Evolutionary conservation across 2,113 vertebrate species (phyloP), one percentile per base, ranked within the genome.

Genomic region (Gymnorhina tibicen): DNA sequence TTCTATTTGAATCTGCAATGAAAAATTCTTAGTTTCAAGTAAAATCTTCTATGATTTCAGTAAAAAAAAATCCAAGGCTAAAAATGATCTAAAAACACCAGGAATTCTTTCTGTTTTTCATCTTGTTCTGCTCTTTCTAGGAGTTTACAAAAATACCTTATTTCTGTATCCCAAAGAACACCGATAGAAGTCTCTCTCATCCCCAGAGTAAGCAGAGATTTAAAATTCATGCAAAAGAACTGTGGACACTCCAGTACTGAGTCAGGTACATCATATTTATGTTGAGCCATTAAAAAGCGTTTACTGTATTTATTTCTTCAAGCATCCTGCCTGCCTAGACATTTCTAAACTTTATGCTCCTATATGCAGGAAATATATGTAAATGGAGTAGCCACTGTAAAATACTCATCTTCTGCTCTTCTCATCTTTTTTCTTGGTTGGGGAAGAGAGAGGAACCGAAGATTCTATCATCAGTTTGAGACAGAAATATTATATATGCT

Each of bases 351-450:
- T 92, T 96, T 68, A 89, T 92, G 77, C 11, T 87, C 35, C 69
- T 89, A 41, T 55, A 68, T 56, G 33, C 59, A 95, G 79, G 59
- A 94, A 83, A 96, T 85, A 82, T 60, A 87, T 82, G 89, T 69
- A 95, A 94, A 91, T 89, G 46, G 20, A 95, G 58, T 81, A 91
- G 66, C 78, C 75, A 81, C 83, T 86, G 39, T 67, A 80, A 96
- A 95, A 96, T 78, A 73, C 82, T 95, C 32, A 86, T 88, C 79
- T 93, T 93, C 88, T 92, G 68, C 52, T 49, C 28, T 84, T 90
- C 70, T 88, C 77, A 77, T 91, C 79, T 91, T 91, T 77, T 84
- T 89, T 49, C 49, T 59, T 70, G 37, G 73, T 55, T 85, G 68
- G 44, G 32, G 15, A 92, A 92, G 56, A 92, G 42, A 93, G 46